phyloP scores from a whole-genome alignment of 2,113 vertebrate genomes.

The Oncorhynchus masou region DNA sequence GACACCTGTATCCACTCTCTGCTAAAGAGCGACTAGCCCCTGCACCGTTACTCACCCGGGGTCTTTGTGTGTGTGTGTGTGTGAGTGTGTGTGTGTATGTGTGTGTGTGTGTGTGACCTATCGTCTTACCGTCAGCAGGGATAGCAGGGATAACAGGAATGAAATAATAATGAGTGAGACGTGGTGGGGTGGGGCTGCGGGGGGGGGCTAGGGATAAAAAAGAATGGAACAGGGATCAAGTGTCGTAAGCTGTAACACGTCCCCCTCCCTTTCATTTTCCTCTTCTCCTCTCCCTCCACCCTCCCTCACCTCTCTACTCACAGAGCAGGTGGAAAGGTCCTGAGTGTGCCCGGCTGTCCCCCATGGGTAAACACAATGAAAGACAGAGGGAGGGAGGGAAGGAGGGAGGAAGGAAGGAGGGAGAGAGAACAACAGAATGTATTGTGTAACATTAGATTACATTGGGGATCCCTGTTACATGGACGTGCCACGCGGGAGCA shows the following conservation, averaged over 20 bases:
- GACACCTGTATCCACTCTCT: slow-evolving; percentile 54
- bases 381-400: slow-evolving; percentile 7
- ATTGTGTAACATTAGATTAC: slow-evolving; percentile 1
- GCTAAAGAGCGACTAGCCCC: slow-evolving; percentile 30
- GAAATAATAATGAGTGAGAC: slow-evolving; percentile 47
- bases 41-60: slow-evolving; percentile 29
- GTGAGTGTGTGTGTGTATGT: no score
- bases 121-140: slow-evolving; percentile 55
- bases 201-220: neutral
- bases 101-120: slow-evolving; percentile 32
- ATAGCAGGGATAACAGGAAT: slow-evolving; percentile 59
- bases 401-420: neutral
- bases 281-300: slow-evolving; percentile 5
- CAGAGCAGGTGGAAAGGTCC: slow-evolving; percentile 57
- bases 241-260: slow-evolving; percentile 35
- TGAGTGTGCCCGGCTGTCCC: slow-evolving; percentile 22
- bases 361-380: slow-evolving; percentile 32
- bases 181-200: neutral
- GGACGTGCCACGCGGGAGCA: slow-evolving; percentile 16
- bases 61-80: neutral
- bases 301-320: neutral
- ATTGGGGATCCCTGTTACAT: slow-evolving; percentile 12
- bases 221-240: slow-evolving; percentile 55
- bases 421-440: neutral
- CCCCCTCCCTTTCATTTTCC: neutral